phyloP scores from a whole-genome alignment of 1,140 invertebrate genomes.

The Danaus plexippus region DNA sequence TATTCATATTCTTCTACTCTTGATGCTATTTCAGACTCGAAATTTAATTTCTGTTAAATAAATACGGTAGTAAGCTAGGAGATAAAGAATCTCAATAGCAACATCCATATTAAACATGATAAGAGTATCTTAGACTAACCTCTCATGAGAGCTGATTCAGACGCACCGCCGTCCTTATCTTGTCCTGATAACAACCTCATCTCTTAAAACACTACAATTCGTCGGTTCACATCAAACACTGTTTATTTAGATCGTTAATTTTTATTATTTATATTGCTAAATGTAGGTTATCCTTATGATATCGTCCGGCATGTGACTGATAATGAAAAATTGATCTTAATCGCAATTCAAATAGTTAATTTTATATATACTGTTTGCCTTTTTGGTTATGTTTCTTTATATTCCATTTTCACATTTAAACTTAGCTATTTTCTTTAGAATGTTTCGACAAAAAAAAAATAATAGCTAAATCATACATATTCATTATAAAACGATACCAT shows the following conservation, averaged over 20 bases:
- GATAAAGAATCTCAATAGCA: no score
- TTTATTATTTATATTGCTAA: conserved; percentile 50
- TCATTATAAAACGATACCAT: no score
- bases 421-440: no score
- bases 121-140: conserved; percentile 28
- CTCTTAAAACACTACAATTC: conserved; percentile 18
- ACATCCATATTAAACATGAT: no score
- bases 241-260: conserved; percentile 28
- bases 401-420: no score
- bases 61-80: no score
- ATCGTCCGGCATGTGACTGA: conserved; percentile 49
- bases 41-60: no score
- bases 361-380: not conserved
- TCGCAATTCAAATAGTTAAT: conserved; percentile 16
- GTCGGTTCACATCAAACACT: conserved; percentile 11
- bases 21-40: no score
- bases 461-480: no score
- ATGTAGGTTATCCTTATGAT: conserved; percentile 60
- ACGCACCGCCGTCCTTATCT: conserved; percentile 52
- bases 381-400: not conserved
- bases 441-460: no score
- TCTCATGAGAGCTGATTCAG: conserved; percentile 43
- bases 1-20: no score
- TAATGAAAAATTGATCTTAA: conserved; percentile 44
- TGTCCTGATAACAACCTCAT: conserved; percentile 52